Conservation (phyloP, 2,797 vertebrate genomes). For the Microchirus variegatus region DNA sequence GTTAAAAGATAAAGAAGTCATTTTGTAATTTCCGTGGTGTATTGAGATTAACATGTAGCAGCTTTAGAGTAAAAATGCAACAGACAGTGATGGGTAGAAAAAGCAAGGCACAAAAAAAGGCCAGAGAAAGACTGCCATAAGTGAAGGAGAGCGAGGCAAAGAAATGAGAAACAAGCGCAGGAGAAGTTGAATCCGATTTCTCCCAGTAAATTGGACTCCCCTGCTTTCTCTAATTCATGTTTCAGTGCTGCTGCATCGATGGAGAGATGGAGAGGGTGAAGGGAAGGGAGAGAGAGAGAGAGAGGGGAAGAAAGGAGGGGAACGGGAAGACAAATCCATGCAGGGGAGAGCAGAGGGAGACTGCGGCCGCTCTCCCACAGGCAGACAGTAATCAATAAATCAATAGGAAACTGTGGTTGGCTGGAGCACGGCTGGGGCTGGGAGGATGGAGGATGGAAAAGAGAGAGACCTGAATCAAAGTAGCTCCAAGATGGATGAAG, state of each 20-base stretch:
- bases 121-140: constrained; percentile 45
- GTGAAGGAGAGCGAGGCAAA: constrained; percentile 47
- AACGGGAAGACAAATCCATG: constrained; percentile 91
- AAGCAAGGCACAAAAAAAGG: constrained; percentile 45
- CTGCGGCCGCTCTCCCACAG: constrained; percentile 91
- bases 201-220: constrained; percentile 89
- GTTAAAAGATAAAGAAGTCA: constrained; percentile 3
- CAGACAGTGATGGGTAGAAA: constrained; percentile 27
- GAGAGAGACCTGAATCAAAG: constrained; percentile 89
- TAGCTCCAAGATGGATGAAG: constrained; percentile 93
- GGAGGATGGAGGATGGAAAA: constrained; percentile 81
- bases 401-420: constrained; percentile 96
- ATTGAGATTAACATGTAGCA: neutral
- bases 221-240: constrained; percentile 90
- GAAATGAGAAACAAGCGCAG: constrained; percentile 56
- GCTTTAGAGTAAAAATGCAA: constrained; percentile 21
- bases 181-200: constrained; percentile 80
- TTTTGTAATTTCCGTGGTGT: neutral
- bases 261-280: constrained; percentile 83
- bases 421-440: constrained; percentile 89
- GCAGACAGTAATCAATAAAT: constrained; percentile 98
- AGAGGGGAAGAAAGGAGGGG: constrained; percentile 75
- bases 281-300: constrained; percentile 56
- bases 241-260: constrained; percentile 85
- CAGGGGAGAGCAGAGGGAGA: constrained; percentile 88